Evolutionary conservation across 2,888 invertebrate species (phyloP).

Genomic region (Caenorhabditis sinica): DNA sequence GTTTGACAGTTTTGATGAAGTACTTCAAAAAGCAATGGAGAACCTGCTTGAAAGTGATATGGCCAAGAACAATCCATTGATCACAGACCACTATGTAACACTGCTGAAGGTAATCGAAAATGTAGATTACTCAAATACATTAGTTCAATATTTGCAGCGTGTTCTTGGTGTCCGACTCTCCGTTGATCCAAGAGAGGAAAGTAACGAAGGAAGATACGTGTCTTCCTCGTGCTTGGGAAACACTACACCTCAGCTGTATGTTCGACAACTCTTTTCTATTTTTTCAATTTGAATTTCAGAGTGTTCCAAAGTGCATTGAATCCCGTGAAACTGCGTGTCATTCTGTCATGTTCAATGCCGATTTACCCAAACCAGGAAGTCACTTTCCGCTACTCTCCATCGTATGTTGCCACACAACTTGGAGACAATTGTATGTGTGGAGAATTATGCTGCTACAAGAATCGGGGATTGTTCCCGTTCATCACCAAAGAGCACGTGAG

Average conservation of each 20-base stretch:
- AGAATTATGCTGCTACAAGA: constrained; percentile 5
- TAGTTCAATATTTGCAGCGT: too few relatives aligned
- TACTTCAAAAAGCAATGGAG: too few relatives aligned
- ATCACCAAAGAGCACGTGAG: too few relatives aligned
- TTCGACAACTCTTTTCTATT: background rate
- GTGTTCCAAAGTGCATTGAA: background rate
- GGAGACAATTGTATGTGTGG: constrained; percentile 13
- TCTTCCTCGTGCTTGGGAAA: background rate
- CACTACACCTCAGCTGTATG: background rate
- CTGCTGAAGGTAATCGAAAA: too few relatives aligned
- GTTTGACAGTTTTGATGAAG: too few relatives aligned
- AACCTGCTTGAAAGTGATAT: too few relatives aligned
- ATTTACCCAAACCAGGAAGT: constrained; percentile 4
- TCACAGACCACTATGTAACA: too few relatives aligned
- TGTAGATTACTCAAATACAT: too few relatives aligned
- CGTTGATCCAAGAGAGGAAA: background rate
- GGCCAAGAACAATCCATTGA: too few relatives aligned
- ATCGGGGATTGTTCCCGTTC: background rate
- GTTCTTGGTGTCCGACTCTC: too few relatives aligned
- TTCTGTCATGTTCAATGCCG: background rate
- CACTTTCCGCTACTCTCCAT: background rate
- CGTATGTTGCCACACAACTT: background rate
- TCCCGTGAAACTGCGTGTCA: background rate
- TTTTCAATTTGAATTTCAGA: background rate
- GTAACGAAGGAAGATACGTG: background rate